These are phyloP conservation scores for Ursus arctos DNA, from an alignment of 2,113 vertebrate genomes.

Conservation along the genomic window DNA sequence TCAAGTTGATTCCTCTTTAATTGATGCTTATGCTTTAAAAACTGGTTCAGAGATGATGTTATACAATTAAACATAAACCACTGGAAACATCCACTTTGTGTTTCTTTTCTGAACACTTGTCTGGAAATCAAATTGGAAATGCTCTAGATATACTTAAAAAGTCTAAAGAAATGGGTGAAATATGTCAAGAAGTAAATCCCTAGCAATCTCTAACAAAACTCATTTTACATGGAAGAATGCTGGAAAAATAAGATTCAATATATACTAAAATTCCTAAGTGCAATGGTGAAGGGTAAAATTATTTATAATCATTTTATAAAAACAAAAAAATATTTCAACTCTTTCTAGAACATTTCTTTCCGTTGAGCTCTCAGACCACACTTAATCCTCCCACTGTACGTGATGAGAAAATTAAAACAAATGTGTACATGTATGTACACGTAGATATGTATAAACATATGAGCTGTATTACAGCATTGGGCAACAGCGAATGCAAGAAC, in stretches of 20 bases:
- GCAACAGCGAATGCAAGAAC: not conserved
- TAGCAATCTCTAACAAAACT: not conserved
- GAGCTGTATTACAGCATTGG: not conserved
- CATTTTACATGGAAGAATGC: not conserved
- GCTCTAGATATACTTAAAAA: not conserved
- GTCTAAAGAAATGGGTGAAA: not conserved
- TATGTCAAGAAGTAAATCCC: not conserved
- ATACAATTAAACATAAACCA: not conserved
- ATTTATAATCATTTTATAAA: not conserved
- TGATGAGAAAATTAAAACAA: not conserved
- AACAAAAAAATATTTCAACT: not conserved
- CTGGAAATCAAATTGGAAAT: not conserved
- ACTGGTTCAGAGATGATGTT: not conserved
- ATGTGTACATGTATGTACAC: not conserved
- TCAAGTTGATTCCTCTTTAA: not conserved
- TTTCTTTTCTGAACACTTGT: not conserved
- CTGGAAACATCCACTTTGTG: not conserved
- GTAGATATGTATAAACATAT: not conserved
- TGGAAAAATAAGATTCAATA: not conserved
- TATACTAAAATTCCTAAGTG: not conserved
- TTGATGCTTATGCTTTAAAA: not conserved
- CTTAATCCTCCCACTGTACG: not conserved
- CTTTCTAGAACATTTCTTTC: not conserved
- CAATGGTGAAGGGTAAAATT: not conserved
- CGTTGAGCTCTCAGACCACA: not conserved